Percentiles rank a stretch among this genome's conserved stretches.
Evolutionary conservation across 2,113 vertebrate species (phyloP).

Genomic region (Sinocyclocheilus grahami): DNA sequence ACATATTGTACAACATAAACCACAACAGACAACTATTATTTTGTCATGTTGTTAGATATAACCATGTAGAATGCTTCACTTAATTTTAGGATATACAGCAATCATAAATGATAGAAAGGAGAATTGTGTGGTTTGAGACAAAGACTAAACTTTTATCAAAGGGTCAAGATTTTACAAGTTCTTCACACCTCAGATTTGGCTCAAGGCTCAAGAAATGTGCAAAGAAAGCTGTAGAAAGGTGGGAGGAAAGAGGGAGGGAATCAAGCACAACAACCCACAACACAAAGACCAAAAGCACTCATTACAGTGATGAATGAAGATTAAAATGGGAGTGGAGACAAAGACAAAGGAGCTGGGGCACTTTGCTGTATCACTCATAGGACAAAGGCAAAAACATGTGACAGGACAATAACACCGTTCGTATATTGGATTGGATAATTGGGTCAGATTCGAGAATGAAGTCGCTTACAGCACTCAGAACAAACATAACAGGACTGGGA

Average conservation of each 20-base stretch:
- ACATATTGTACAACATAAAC: too few relatives aligned
- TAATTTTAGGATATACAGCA: not conserved
- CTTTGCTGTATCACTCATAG: not conserved
- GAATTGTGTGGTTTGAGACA: not conserved
- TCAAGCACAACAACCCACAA: not conserved
- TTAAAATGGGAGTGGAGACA: not conserved
- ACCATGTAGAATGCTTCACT: too few relatives aligned
- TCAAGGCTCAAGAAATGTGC: not conserved
- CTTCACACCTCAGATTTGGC: not conserved
- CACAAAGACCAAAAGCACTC: not conserved
- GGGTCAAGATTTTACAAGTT: not conserved
- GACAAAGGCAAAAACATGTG: not conserved
- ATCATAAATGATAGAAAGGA: not conserved
- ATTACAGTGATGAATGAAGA: not conserved
- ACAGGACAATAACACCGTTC: not conserved
- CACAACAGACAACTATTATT: too few relatives aligned
- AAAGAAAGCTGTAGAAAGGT: not conserved
- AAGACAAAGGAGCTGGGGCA: not conserved
- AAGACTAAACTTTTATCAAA: not conserved
- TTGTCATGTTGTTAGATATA: too few relatives aligned
- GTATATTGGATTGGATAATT: not conserved
- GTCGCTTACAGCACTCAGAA: not conserved
- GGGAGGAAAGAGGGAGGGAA: not conserved
- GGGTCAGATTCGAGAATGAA: too few relatives aligned
- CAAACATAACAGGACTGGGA: not conserved